Evolutionary conservation across 64 coral and sea anemone genomes (phyloP).

Genomic region (Montipora cactus): DNA sequence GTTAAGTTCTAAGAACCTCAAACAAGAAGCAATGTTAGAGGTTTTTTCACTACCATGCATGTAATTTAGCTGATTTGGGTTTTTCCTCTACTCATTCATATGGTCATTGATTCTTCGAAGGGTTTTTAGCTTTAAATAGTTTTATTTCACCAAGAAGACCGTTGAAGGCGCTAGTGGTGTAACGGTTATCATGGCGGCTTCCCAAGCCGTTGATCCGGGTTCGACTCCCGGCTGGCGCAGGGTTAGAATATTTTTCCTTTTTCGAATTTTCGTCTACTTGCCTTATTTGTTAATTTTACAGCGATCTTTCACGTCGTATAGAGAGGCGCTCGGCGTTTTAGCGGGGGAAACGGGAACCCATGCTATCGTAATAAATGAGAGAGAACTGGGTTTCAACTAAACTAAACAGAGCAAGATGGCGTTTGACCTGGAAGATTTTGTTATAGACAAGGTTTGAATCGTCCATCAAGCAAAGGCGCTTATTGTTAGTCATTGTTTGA

Average conservation of each 20-base stretch:
- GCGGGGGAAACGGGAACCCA: not conserved
- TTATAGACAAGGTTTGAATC: constrained; percentile 59
- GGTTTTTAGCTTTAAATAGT: not conserved
- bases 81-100: too few species aligned
- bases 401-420: constrained; percentile 34
- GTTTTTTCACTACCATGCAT: too few species aligned
- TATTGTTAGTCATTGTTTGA: too few species aligned
- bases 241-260: not conserved
- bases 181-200: constrained; percentile 97
- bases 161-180: constrained; percentile 86
- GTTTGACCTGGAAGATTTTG: constrained; percentile 59
- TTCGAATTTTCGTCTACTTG: not conserved
- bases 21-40: not conserved
- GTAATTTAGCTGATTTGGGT: too few species aligned
- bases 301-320: not conserved
- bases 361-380: not conserved
- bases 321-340: too few species aligned
- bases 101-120: too few species aligned
- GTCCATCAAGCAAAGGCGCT: not conserved
- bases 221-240: constrained; percentile 97
- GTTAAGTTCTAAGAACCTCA: not conserved
- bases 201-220: constrained; percentile 98
- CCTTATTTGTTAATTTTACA: not conserved
- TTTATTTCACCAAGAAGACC: fast-evolving
- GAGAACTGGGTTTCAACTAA: constrained; percentile 45